phyloP scores from a whole-genome alignment of 2,797 vertebrate genomes.

The Gobio occitaniae region DNA sequence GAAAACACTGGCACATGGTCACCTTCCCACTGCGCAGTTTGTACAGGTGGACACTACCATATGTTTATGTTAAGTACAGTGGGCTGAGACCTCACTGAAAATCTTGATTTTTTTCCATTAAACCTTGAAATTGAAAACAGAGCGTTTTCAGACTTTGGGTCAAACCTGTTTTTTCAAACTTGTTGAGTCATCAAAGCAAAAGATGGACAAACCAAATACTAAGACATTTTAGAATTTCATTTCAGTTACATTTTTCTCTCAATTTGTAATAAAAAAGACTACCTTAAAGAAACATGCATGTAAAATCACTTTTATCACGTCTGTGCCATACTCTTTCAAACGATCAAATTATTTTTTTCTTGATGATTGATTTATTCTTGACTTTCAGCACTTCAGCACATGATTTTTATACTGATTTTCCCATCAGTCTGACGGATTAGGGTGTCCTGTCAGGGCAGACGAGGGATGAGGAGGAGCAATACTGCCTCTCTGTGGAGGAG shows the following conservation, averaged over 20 bases:
- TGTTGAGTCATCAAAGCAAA: background rate
- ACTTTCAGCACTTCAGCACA: no score
- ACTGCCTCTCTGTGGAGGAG: constrained; percentile 63
- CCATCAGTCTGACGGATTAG: background rate
- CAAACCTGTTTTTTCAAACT: background rate
- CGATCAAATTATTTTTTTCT: background rate
- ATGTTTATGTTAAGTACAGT: background rate
- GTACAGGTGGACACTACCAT: constrained; percentile 34
- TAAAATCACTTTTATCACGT: background rate
- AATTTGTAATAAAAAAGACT: background rate
- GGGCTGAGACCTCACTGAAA: background rate
- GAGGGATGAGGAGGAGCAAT: constrained; percentile 50
- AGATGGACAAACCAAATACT: background rate
- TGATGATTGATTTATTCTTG: constrained; percentile 35
- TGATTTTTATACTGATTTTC: constrained; percentile 4
- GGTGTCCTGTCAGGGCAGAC: background rate
- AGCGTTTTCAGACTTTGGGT: background rate
- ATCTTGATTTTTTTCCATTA: background rate
- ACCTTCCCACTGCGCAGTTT: constrained; percentile 26
- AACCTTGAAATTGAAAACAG: constrained; percentile 13
- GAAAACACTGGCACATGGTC: constrained; percentile 35
- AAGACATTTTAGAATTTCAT: background rate
- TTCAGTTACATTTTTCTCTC: background rate
- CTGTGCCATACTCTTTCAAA: background rate
- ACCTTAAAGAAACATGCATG: background rate